These are phyloP conservation scores for Bubo scandiacus DNA, from an alignment of 2,113 vertebrate species.

Conservation along the genomic window DNA sequence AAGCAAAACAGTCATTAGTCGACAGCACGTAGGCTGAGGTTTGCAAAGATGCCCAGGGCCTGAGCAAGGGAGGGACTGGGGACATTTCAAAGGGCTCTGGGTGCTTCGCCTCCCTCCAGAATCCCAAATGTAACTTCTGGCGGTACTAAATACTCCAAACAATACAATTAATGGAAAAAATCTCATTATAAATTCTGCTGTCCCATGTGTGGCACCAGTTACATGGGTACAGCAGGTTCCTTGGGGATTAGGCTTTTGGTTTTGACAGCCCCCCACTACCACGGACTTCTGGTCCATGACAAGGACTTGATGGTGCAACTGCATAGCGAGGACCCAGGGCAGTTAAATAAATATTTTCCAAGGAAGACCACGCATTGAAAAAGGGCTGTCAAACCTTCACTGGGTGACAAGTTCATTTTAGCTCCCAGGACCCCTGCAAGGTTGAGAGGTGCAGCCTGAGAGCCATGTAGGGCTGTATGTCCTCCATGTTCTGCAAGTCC, in stretches of 20 bases:
- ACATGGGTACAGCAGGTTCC: background rate
- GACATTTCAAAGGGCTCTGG: background rate
- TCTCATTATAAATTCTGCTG: background rate
- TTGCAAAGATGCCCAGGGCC: background rate
- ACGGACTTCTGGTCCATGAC: background rate
- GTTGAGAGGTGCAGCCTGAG: background rate
- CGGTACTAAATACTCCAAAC: background rate
- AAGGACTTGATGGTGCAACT: background rate
- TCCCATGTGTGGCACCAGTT: background rate
- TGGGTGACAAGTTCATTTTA: background rate
- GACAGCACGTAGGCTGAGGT: background rate
- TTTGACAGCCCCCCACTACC: background rate
- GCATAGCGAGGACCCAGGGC: background rate
- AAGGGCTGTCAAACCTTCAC: background rate
- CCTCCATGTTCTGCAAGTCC: background rate
- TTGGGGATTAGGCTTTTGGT: background rate
- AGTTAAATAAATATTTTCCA: background rate
- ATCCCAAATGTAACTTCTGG: background rate
- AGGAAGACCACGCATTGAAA: background rate
- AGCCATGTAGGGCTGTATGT: background rate
- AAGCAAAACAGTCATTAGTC: constrained; percentile 40
- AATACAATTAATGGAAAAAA: background rate
- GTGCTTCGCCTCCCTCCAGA: background rate
- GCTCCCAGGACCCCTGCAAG: background rate
- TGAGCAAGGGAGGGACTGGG: background rate